Percentiles rank a stretch among this genome's conserved stretches.
phyloP scores from a whole-genome alignment of 2,113 vertebrate species.

The Sphyrna mokarran region DNA sequence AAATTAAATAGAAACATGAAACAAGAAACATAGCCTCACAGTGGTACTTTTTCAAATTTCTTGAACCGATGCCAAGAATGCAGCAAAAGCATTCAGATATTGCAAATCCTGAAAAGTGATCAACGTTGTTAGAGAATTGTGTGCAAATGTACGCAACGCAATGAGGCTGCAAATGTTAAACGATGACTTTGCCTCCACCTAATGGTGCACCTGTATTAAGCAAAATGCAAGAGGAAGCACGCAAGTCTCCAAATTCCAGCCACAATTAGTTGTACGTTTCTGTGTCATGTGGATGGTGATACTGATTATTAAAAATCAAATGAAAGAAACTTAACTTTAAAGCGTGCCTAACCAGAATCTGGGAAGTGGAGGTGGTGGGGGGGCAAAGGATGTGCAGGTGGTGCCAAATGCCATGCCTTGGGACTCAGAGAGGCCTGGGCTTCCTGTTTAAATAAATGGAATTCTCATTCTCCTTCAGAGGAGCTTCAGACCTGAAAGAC shows the following conservation, averaged over 20 bases:
- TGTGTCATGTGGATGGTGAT: background rate
- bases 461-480: too few species aligned
- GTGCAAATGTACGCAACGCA: background rate
- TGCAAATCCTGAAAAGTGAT: background rate
- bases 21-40: background rate
- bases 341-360: background rate
- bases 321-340: background rate
- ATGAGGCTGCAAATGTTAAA: background rate
- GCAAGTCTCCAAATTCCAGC: background rate
- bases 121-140: background rate
- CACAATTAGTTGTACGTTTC: background rate
- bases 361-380: too few species aligned
- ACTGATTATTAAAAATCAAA: background rate
- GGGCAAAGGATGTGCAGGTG: too few species aligned
- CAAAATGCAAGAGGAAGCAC: background rate
- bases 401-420: too few species aligned
- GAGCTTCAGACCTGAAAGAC: too few species aligned
- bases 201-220: background rate
- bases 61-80: conserved; percentile 3
- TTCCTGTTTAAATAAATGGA: too few species aligned
- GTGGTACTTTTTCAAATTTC: background rate
- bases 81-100: background rate
- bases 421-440: too few species aligned
- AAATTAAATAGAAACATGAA: background rate
- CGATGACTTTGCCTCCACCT: background rate